These are phyloP conservation scores for Galaxias olidus DNA, from an alignment of 2,797 vertebrate genomes.

Conservation along the genomic window DNA sequence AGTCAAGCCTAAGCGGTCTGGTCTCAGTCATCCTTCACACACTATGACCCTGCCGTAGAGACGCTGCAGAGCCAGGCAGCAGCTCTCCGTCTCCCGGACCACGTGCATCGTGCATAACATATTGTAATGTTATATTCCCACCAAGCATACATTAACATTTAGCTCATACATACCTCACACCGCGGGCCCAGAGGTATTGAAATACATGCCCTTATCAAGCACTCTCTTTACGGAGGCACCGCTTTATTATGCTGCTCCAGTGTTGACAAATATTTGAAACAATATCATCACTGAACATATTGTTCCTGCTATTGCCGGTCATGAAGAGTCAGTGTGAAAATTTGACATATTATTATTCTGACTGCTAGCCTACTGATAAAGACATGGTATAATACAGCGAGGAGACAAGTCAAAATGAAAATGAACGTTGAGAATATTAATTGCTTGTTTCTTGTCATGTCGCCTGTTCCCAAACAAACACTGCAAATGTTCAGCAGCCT, in stretches of 20 bases:
- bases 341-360: not conserved
- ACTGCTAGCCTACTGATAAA: not conserved
- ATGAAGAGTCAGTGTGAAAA: not conserved
- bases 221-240: no score
- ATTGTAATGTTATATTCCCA: constrained; percentile 16
- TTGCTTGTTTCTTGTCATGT: constrained; percentile 9
- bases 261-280: not conserved
- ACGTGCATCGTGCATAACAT: constrained; percentile 52
- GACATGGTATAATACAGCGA: not conserved
- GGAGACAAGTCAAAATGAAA: constrained; percentile 33
- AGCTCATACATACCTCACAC: not conserved
- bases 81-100: constrained; percentile 39
- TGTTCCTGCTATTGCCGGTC: constrained; percentile 4
- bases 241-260: not conserved
- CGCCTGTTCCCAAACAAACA: constrained; percentile 15
- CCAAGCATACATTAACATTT: constrained; percentile 41
- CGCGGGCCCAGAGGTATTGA: no score
- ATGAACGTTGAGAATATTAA: constrained; percentile 49
- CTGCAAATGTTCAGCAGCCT: not conserved
- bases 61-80: constrained; percentile 35
- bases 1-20: constrained; percentile 47
- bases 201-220: no score
- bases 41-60: constrained; percentile 44
- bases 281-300: not conserved
- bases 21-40: constrained; percentile 61